These are phyloP conservation scores for Adelges cooleyi DNA, from an alignment of 1,140 invertebrate species.

Conservation along the genomic window DNA sequence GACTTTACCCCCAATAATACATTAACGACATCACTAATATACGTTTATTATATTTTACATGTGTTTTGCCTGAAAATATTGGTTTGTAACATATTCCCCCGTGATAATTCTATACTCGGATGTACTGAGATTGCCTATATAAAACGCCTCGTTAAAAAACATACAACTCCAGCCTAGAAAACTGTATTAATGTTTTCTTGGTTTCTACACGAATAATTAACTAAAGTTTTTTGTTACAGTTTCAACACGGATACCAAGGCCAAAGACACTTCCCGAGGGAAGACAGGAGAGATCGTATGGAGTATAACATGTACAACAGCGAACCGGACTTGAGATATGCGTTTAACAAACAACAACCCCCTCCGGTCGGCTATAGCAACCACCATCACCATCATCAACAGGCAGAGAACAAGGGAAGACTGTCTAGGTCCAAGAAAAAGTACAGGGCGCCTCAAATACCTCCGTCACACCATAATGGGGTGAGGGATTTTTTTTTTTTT, in stretches of 20 bases:
- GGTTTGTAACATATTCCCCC: too few relatives aligned
- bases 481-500: too few relatives aligned
- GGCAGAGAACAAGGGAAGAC: slow-evolving; percentile 33
- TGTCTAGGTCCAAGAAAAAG: slow-evolving; percentile 38
- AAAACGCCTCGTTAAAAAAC: slow-evolving; percentile 21
- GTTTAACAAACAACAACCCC: background rate
- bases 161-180: too few relatives aligned
- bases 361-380: slow-evolving; percentile 15
- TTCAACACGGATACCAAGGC: background rate
- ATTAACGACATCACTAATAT: too few relatives aligned
- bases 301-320: slow-evolving; percentile 45
- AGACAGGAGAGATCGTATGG: background rate
- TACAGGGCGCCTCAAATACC: slow-evolving; percentile 36
- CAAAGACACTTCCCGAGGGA: background rate
- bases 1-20: too few relatives aligned
- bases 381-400: slow-evolving; percentile 38
- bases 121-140: slow-evolving; percentile 1
- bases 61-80: too few relatives aligned
- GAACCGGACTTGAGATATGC: slow-evolving; percentile 54
- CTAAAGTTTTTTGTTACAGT: background rate
- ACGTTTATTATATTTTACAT: too few relatives aligned
- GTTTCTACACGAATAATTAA: too few relatives aligned
- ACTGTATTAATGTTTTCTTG: too few relatives aligned
- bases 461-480: slow-evolving; percentile 30
- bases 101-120: background rate